Evolutionary conservation across 2,113 vertebrate species (phyloP).

Genomic region (Origma solitaria): DNA sequence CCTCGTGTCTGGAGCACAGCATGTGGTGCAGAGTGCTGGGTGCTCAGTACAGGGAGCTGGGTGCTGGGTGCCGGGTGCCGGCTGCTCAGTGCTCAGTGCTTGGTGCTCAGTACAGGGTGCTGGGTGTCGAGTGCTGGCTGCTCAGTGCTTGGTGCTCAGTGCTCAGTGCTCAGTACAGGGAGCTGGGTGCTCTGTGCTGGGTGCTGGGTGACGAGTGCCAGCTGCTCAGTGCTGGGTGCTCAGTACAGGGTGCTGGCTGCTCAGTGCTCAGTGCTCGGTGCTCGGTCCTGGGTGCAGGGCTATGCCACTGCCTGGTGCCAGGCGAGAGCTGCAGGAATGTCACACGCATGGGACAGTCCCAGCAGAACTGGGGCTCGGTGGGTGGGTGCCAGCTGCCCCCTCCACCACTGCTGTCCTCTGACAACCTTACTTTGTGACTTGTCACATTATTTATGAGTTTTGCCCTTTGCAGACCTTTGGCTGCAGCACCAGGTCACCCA

Average conservation of each 20-base stretch:
- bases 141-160: too few species aligned
- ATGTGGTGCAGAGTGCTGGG: not conserved
- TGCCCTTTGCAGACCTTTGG: accelerated
- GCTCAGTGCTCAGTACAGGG: too few species aligned
- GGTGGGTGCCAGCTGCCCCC: not conserved
- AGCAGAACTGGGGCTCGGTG: accelerated
- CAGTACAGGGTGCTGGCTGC: too few species aligned
- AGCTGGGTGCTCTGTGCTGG: too few species aligned
- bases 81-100: too few species aligned
- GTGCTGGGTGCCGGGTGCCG: too few species aligned
- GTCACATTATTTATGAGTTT: too few species aligned
- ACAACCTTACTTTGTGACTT: accelerated
- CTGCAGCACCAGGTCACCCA: not conserved
- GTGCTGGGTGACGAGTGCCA: too few species aligned
- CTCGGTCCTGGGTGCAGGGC: not conserved
- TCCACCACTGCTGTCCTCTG: accelerated
- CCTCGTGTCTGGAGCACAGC: not conserved
- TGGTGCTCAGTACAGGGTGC: too few species aligned
- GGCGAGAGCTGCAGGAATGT: not conserved
- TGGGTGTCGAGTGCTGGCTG: too few species aligned
- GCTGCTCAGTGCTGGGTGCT: too few species aligned
- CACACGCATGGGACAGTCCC: accelerated
- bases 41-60: too few species aligned
- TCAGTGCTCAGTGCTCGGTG: not conserved
- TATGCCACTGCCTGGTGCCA: accelerated